A percentile compares a stretch with the other conserved stretches of the same genome.
Evolutionary conservation across 1,140 invertebrate genomes (phyloP).

Genomic region (Drosophila triauraria): DNA sequence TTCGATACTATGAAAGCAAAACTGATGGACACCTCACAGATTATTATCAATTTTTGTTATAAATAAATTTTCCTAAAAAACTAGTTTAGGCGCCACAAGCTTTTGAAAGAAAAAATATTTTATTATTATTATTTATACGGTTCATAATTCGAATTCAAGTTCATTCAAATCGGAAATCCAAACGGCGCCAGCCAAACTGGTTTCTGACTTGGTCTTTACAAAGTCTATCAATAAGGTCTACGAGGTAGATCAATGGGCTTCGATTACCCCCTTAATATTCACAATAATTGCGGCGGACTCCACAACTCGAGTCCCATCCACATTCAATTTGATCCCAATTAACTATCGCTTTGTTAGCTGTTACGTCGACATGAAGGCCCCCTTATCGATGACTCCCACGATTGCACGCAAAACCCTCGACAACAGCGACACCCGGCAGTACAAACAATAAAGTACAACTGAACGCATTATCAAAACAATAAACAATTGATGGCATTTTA

Average conservation of each 20-base stretch:
- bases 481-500: constrained; percentile 81
- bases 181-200: neutral
- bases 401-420: constrained; percentile 28
- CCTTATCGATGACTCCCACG: constrained; percentile 34
- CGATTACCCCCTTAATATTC: constrained; percentile 1
- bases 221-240: neutral
- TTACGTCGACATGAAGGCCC: constrained; percentile 19
- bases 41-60: constrained; percentile 29
- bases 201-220: constrained; percentile 7
- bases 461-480: constrained; percentile 76
- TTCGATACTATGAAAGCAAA: neutral
- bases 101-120: constrained; percentile 4
- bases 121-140: constrained; percentile 30
- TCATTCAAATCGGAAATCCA: constrained; percentile 3
- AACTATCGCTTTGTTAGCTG: constrained; percentile 41
- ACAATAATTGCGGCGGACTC: constrained; percentile 1
- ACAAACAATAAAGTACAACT: constrained; percentile 53
- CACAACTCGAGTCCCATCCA: constrained; percentile 7
- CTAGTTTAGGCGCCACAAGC: constrained; percentile 11
- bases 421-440: constrained; percentile 19
- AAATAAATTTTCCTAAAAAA: constrained; percentile 20
- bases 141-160: constrained; percentile 32
- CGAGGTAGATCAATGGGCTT: constrained; percentile 1
- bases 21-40: constrained; percentile 1
- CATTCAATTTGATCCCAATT: constrained; percentile 40